These are phyloP conservation scores for Hydrocynus forskahlii DNA, from an alignment of 2,797 vertebrate species.

Conservation along the genomic window DNA sequence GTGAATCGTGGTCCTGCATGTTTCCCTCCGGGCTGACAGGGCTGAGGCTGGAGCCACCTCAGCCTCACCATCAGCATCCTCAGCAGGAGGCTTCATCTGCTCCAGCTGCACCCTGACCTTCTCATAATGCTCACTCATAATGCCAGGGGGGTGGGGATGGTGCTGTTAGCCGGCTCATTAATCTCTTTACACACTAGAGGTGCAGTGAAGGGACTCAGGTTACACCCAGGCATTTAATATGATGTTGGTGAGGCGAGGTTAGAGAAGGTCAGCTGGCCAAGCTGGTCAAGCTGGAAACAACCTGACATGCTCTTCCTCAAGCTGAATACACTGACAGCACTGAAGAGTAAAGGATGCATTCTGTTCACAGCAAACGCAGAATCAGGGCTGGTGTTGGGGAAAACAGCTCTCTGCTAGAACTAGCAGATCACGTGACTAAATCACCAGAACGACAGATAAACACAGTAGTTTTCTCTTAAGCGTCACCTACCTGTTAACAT, in stretches of 20 bases:
- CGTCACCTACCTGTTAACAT: no score
- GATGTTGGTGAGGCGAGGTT: neutral
- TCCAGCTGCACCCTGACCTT: slow-evolving; percentile 67
- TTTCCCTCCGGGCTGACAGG: slow-evolving; percentile 55
- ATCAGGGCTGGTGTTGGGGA: no score
- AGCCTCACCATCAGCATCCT: slow-evolving; percentile 58
- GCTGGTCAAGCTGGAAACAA: no score
- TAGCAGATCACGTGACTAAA: no score
- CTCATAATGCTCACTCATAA: slow-evolving; percentile 74
- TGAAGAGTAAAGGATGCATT: no score
- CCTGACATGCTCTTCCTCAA: no score
- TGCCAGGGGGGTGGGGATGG: slow-evolving; percentile 18
- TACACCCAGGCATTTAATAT: neutral
- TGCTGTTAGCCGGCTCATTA: neutral
- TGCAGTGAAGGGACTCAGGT: neutral
- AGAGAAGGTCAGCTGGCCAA: no score
- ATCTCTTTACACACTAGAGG: neutral
- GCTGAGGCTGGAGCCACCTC: slow-evolving; percentile 36
- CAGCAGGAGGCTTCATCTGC: slow-evolving; percentile 66
- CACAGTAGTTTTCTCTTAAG: no score
- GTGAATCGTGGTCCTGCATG: slow-evolving; percentile 43
- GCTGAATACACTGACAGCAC: no score
- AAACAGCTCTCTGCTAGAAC: no score
- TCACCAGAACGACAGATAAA: no score
- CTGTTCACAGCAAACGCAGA: no score